phyloP scores from a whole-genome alignment of 2,113 vertebrate species.

The Heptranchias perlo region DNA sequence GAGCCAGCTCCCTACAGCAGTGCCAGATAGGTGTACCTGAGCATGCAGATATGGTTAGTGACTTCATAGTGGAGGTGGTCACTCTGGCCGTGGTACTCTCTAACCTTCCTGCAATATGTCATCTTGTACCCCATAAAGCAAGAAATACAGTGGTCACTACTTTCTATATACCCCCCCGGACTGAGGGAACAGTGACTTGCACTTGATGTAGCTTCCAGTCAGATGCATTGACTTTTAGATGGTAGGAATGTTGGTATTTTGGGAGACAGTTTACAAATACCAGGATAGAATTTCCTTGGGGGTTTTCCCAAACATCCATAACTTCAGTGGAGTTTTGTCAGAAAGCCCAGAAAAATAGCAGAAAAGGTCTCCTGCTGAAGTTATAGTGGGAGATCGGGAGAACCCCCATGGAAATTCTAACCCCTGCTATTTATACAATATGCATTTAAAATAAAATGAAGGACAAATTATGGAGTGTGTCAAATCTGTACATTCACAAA shows the following conservation, averaged over 20 bases:
- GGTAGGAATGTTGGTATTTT: not conserved
- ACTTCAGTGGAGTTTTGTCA: not conserved
- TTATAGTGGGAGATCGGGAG: not conserved
- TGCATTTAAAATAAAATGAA: too few species aligned
- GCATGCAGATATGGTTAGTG: too few species aligned
- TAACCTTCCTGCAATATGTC: too few species aligned
- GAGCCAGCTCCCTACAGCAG: too few species aligned
- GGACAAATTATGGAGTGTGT: not conserved
- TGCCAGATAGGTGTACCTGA: too few species aligned
- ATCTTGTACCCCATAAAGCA: too few species aligned
- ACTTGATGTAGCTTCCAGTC: not conserved
- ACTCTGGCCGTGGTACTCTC: too few species aligned
- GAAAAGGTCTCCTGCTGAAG: not conserved
- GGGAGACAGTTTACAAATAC: not conserved
- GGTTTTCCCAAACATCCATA: not conserved
- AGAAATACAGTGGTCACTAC: too few species aligned
- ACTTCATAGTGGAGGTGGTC: too few species aligned
- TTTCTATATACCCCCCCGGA: too few species aligned
- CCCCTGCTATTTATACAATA: not conserved
- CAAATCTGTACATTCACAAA: not conserved
- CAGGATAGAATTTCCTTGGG: not conserved
- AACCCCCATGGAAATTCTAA: not conserved
- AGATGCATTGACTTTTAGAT: not conserved
- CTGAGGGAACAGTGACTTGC: too few species aligned
- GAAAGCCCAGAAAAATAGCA: not conserved